Conservation (phyloP, 2,888 invertebrate species). For the Orthosia gracilis region DNA sequence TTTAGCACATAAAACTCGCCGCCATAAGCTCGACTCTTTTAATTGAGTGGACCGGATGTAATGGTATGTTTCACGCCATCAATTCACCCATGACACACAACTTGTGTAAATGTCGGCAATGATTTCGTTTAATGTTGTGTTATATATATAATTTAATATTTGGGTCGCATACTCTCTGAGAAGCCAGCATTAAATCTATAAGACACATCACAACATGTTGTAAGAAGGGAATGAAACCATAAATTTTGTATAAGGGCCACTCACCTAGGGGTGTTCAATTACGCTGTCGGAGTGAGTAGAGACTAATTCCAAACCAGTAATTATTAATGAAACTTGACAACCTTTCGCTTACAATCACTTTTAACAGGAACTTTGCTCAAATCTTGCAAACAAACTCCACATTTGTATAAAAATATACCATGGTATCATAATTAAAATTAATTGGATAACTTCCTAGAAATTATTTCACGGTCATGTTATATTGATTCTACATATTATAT, state of each 20-base stretch:
- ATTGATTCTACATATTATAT: conserved; percentile 14
- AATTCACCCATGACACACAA: conserved; percentile 56
- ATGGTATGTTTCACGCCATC: conserved; percentile 61
- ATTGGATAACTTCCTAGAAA: conserved; percentile 51
- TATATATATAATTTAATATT: conserved; percentile 50
- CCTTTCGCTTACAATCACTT: conserved; percentile 6
- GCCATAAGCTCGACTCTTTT: conserved; percentile 61
- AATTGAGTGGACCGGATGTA: conserved; percentile 66
- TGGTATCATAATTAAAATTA: conserved; percentile 41
- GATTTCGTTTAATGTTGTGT: conserved; percentile 52
- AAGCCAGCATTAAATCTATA: conserved; percentile 9
- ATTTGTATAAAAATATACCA: conserved; percentile 13
- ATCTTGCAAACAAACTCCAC: conserved; percentile 4
- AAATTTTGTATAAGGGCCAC: conserved; percentile 14
- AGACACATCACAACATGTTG: not conserved
- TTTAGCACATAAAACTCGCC: conserved; percentile 77
- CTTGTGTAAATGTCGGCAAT: conserved; percentile 56
- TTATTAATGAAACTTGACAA: conserved; percentile 14
- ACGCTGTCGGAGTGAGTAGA: not conserved
- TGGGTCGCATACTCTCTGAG: conserved; percentile 5
- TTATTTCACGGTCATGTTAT: conserved; percentile 25
- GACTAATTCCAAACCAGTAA: conserved; percentile 5
- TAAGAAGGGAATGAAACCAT: conserved; percentile 3
- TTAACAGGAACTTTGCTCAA: conserved; percentile 10
- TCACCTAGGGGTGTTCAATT: not conserved